phyloP scores from a whole-genome alignment of 1,140 invertebrate species.

The Coptotermes formosanus region DNA sequence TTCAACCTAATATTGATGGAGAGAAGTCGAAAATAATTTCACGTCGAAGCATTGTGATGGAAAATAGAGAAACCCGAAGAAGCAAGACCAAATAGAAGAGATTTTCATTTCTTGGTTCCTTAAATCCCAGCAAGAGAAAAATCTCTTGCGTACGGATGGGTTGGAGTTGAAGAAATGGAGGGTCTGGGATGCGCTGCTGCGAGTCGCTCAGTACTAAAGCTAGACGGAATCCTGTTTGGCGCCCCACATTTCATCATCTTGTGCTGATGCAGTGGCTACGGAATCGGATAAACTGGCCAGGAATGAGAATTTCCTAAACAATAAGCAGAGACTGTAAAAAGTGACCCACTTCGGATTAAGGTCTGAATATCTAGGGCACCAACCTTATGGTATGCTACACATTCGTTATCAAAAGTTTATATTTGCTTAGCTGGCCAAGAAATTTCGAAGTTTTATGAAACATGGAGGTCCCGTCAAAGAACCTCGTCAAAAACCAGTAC shows the following conservation, averaged over 20 bases:
- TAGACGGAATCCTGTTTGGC: not conserved
- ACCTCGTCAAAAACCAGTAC: no score
- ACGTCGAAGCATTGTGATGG: conserved; percentile 24
- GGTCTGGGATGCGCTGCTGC: not conserved
- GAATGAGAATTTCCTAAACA: not conserved
- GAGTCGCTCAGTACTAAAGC: not conserved
- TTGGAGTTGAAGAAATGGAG: not conserved
- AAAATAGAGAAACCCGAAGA: not conserved
- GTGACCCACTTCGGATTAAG: no score
- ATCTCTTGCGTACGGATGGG: not conserved
- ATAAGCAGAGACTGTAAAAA: no score
- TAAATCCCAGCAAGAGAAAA: not conserved
- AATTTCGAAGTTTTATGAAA: no score
- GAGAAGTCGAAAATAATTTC: conserved; percentile 2
- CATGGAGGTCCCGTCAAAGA: no score
- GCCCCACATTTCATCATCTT: not conserved
- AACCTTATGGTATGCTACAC: no score
- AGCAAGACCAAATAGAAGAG: not conserved
- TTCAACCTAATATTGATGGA: not conserved
- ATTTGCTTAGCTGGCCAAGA: no score
- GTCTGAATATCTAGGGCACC: no score
- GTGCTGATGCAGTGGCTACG: not conserved
- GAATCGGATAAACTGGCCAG: not conserved
- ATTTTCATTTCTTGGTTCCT: conserved; percentile 19
- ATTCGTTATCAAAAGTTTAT: no score